phyloP scores from a whole-genome alignment of 2,797 vertebrate species.

The Hirundo rustica region DNA sequence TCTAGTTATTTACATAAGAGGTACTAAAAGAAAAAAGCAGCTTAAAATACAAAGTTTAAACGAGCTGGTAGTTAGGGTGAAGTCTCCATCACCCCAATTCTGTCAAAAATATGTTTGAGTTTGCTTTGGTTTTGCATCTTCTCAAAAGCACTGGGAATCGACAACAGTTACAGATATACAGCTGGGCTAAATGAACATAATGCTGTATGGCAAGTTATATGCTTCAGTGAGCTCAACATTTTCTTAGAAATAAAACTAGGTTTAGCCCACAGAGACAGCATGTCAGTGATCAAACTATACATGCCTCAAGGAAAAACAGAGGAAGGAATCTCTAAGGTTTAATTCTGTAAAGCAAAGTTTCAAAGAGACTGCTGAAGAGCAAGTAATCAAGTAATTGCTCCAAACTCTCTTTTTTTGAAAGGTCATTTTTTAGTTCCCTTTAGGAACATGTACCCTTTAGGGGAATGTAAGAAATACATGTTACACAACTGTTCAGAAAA shows the following conservation, averaged over 20 bases:
- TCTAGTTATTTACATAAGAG: background rate
- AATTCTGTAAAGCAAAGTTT: constrained; percentile 50
- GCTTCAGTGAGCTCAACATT: constrained; percentile 23
- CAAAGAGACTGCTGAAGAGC: constrained; percentile 26
- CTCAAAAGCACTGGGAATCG: background rate
- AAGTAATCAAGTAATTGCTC: constrained; percentile 46
- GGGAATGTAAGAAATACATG: constrained; percentile 11
- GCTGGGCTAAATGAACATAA: background rate
- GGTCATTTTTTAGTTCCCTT: constrained; percentile 9
- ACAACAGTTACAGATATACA: background rate
- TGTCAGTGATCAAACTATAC: constrained; percentile 54
- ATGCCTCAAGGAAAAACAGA: constrained; percentile 32
- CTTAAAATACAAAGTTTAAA: background rate
- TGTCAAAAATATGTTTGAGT: background rate
- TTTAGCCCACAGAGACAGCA: constrained; percentile 49
- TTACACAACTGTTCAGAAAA: constrained; percentile 13
- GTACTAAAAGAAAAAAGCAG: background rate
- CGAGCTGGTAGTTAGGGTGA: background rate
- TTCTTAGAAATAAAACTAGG: constrained; percentile 46
- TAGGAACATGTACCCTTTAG: background rate
- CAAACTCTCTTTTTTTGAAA: constrained; percentile 15
- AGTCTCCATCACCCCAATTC: background rate
- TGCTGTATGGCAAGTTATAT: constrained; percentile 3
- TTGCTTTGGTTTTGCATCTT: background rate
- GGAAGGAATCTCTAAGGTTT: constrained; percentile 47